Evolutionary conservation across 1,140 invertebrate genomes (phyloP), one percentile per base, ranked within the genome.

Genomic region (Tetragnatha versicolor): DNA sequence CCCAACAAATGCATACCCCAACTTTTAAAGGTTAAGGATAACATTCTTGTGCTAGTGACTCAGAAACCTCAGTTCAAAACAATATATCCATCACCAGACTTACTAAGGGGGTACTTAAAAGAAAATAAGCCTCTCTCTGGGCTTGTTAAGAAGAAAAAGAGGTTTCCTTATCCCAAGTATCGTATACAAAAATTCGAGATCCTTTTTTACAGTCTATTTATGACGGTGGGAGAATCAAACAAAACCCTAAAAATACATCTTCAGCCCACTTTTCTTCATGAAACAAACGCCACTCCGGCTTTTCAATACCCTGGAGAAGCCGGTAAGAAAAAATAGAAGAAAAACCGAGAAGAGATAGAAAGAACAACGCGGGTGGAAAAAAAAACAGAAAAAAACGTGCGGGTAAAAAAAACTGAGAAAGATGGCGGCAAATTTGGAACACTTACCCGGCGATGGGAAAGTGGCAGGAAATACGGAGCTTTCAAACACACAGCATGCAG

Each of bases 371-470:
- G 35, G 14, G 10, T 53, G 3, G 14, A 53, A 53, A 20, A 53
- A 53, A 53, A 53, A 53, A 20, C 27, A 25, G 49, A 25, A 35
- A 58, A 58, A 14, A 31, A 31, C 22, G 20, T n/a, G 29, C 17
- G 55, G 29, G 55, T 33, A 58, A 31, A 58, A 20, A 58, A 31
- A 55, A 58, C 17, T 33, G 35, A 58, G 55, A 58, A 58, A 20
- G 55, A 58, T 58, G 55, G 55, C 55, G 29, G 55, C 55, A 58
- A 58, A 58, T 58, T 58, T 58, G 55, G 55, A 58, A 58, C 55
- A n/a, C 35, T 58, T 58, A 58, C 55, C 55, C 27, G 20, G 29
- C 14, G 55, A 58, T 58, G 55, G 55, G 55, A 58, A 58, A 58
- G 55, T 58, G 22, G 35, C 55, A 58, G 55, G 55, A 58, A 58